phyloP scores from a whole-genome alignment of 2,113 vertebrate species.

The Pseudorhombus dupliciocellatus region DNA sequence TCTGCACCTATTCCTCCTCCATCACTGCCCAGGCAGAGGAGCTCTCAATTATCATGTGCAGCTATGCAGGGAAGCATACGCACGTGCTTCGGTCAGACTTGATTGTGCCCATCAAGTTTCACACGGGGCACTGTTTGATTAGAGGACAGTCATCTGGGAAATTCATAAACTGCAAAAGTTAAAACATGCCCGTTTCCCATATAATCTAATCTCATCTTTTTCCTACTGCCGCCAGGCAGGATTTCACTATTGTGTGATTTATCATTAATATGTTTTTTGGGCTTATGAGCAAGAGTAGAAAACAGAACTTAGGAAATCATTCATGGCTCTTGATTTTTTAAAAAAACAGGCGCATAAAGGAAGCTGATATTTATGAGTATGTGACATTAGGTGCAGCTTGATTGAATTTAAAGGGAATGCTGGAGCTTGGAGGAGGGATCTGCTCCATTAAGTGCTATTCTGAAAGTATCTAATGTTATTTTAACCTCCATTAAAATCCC shows the following conservation, averaged over 20 bases:
- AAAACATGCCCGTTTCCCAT: neutral
- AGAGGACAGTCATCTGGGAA: neutral
- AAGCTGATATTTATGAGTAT: too few relatives aligned
- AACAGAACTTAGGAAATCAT: too few relatives aligned
- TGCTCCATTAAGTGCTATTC: neutral
- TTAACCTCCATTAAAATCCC: neutral
- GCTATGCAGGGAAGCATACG: neutral
- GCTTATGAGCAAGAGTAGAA: too few relatives aligned
- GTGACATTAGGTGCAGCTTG: too few relatives aligned
- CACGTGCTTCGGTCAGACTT: neutral
- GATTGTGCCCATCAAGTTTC: conserved; percentile 10
- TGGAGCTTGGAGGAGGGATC: too few relatives aligned
- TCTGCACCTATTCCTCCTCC: neutral
- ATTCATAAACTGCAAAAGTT: neutral
- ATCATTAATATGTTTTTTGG: too few relatives aligned
- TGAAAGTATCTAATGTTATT: neutral
- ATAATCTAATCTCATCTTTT: neutral
- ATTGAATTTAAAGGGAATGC: too few relatives aligned
- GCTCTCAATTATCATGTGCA: conserved; percentile 20
- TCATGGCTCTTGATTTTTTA: too few relatives aligned
- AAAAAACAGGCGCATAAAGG: too few relatives aligned
- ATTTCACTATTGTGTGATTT: too few relatives aligned
- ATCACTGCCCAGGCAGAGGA: neutral
- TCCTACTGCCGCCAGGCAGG: neutral
- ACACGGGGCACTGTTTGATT: neutral